phyloP scores from a whole-genome alignment of 2,113 vertebrate genomes.

The Turdus rufiventris region DNA sequence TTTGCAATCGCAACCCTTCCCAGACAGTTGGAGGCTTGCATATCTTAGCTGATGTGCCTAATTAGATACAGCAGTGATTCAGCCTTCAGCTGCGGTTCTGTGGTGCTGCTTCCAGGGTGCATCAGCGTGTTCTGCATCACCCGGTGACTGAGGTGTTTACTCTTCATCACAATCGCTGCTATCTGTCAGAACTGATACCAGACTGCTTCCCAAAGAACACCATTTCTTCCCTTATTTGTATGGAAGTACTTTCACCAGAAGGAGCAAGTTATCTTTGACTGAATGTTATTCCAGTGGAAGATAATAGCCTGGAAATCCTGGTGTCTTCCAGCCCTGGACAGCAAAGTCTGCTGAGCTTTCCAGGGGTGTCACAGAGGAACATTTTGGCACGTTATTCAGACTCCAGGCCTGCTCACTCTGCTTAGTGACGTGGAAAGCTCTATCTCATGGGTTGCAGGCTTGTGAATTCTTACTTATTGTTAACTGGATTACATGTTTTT shows the following conservation, averaged over 20 bases:
- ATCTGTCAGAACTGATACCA: constrained; percentile 10
- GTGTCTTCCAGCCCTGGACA: neutral
- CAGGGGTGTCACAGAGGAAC: neutral
- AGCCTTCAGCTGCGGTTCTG: neutral
- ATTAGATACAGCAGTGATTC: constrained; percentile 37
- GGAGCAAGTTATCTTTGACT: neutral
- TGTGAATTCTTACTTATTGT: neutral
- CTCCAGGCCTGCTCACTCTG: neutral
- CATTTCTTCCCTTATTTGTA: neutral
- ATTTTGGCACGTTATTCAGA: neutral
- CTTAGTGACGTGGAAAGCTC: neutral
- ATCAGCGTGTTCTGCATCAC: neutral
- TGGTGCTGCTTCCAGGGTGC: neutral
- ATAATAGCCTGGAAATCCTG: neutral
- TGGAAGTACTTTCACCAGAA: neutral
- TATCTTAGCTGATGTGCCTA: constrained; percentile 23
- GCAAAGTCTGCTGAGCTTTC: neutral
- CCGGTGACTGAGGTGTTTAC: constrained; percentile 20
- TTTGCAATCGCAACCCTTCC: neutral
- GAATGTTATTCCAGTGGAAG: neutral
- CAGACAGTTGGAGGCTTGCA: neutral
- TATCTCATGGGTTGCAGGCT: neutral
- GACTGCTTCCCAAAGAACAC: neutral
- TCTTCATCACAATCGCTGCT: neutral
- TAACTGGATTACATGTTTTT: neutral